A percentile compares a stretch with the other conserved stretches of the same genome.
Conservation (phyloP, 2,888 invertebrate genomes). For the Leucozona laternaria region DNA sequence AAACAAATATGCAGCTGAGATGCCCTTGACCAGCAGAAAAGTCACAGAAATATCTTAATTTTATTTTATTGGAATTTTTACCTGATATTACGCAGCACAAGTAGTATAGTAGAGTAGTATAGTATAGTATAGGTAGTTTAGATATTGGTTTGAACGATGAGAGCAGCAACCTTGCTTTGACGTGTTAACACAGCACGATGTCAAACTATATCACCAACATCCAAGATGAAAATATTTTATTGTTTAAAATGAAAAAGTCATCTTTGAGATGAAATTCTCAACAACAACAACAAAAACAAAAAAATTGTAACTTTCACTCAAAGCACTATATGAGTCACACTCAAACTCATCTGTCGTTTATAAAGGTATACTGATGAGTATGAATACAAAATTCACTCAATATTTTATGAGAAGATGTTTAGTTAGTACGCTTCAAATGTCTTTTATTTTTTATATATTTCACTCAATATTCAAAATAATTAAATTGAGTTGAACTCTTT, state of each 20-base stretch:
- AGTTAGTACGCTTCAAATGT: neutral
- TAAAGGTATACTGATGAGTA: too few species aligned
- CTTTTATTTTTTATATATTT: conserved; percentile 19
- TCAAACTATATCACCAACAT: conserved; percentile 33
- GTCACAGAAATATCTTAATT: neutral
- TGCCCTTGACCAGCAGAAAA: conserved; percentile 29
- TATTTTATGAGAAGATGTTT: neutral
- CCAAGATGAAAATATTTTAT: conserved; percentile 10
- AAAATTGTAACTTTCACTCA: neutral
- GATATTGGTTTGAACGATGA: conserved; percentile 12
- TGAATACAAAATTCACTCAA: too few species aligned
- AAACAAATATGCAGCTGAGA: neutral
- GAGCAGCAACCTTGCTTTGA: conserved; percentile 30
- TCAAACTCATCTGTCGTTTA: too few species aligned
- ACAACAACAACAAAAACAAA: neutral
- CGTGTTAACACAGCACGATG: conserved; percentile 31
- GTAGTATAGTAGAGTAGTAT: neutral
- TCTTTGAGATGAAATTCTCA: conserved; percentile 11
- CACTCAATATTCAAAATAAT: conserved; percentile 48
- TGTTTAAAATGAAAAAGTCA: neutral
- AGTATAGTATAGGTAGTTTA: too few species aligned
- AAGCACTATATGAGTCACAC: neutral
- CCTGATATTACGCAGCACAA: neutral
- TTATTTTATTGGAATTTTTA: neutral
- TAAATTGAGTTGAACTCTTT: conserved; percentile 42